A percentile compares a stretch with the other conserved stretches of the same genome.
These are phyloP conservation scores for Myotis vivesi DNA, from an alignment of 2,797 vertebrate species.

Conservation along the genomic window DNA sequence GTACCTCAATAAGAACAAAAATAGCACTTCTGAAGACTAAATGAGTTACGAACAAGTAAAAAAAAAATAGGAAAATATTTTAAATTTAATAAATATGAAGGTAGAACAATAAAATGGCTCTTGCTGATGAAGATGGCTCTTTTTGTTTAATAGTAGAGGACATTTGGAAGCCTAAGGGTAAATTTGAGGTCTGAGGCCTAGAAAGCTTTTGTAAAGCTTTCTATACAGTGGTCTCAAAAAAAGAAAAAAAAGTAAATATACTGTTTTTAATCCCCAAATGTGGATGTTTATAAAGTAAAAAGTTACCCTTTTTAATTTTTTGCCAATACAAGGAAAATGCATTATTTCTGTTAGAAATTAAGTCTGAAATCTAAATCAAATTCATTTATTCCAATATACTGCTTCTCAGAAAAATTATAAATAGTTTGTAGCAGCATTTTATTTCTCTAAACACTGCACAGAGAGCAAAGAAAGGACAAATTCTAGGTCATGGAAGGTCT, in stretches of 20 bases:
- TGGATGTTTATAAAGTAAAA: not conserved
- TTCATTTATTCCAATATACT: not conserved
- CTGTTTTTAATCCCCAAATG: not conserved
- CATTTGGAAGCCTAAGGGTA: not conserved
- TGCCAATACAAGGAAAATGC: not conserved
- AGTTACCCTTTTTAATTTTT: not conserved
- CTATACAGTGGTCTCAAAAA: not conserved
- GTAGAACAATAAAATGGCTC: not conserved
- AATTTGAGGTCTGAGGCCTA: not conserved
- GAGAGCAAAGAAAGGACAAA: not conserved
- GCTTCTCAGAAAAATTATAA: not conserved
- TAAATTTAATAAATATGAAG: not conserved
- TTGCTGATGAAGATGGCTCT: not conserved
- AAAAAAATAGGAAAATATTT: not conserved
- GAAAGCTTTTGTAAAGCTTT: slow-evolving; percentile 16
- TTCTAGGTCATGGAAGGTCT: fast-evolving
- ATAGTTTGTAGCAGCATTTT: not conserved
- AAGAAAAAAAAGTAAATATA: not conserved
- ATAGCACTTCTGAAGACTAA: not conserved
- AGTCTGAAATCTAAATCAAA: slow-evolving; percentile 15
- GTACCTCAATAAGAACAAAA: not conserved
- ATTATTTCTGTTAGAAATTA: slow-evolving; percentile 34
- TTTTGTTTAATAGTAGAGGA: not conserved
- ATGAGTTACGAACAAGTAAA: not conserved
- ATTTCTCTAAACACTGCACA: not conserved